A percentile compares a stretch with the other conserved stretches of the same genome.
phyloP scores from a whole-genome alignment of 2,113 vertebrate genomes.

The Gorsachius goisagi region DNA sequence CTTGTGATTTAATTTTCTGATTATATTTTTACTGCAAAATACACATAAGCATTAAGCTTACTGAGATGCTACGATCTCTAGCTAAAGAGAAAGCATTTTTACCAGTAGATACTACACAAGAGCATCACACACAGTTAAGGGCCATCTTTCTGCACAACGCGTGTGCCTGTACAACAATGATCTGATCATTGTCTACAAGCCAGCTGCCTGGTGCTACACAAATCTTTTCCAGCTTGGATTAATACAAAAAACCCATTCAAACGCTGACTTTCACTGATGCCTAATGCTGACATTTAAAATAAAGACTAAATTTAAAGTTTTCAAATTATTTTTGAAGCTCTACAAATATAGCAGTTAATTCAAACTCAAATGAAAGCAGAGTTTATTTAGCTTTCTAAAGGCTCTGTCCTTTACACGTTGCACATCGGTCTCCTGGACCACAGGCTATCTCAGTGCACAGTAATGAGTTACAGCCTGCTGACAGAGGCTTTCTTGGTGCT shows the following conservation, averaged over 20 bases:
- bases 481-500: background rate
- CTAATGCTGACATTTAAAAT: background rate
- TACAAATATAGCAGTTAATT: conserved; percentile 44
- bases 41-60: background rate
- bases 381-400: conserved; percentile 14
- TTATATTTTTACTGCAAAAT: background rate
- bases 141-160: background rate
- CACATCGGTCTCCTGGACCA: background rate
- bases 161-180: background rate
- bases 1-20: background rate
- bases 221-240: background rate
- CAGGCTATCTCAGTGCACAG: background rate
- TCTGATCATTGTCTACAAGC: background rate
- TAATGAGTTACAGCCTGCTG: background rate
- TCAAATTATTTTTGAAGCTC: conserved; percentile 11
- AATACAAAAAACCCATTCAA: background rate
- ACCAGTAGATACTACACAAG: background rate
- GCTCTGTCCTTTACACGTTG: conserved; percentile 6
- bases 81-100: background rate
- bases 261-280: background rate
- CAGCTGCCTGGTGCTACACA: background rate
- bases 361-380: conserved; percentile 6
- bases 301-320: background rate
- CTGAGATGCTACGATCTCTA: background rate
- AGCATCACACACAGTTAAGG: background rate